Percentiles rank a stretch among this genome's conserved stretches.
phyloP scores from a whole-genome alignment of 2,113 vertebrate genomes.

The Hydropotes inermis region DNA sequence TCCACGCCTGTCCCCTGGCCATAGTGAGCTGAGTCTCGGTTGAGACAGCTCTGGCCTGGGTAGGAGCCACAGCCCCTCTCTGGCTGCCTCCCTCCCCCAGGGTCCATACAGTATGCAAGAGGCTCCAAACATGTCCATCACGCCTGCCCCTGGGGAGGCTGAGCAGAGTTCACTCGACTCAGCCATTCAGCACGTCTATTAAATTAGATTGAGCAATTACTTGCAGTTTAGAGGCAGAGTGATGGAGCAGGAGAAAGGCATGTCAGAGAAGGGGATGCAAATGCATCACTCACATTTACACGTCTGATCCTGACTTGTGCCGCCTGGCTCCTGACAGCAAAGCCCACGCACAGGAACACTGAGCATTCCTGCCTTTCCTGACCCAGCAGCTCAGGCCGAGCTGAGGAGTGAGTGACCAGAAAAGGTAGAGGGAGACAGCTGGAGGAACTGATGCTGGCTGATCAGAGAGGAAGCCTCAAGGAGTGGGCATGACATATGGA shows the following conservation, averaged over 20 bases:
- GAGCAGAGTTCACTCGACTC: background rate
- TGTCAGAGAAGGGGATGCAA: background rate
- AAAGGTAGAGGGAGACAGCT: background rate
- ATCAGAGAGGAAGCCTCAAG: background rate
- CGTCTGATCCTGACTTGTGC: background rate
- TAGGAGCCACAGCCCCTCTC: background rate
- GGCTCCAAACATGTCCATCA: background rate
- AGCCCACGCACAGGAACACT: background rate
- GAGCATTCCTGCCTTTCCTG: background rate
- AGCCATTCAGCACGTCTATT: background rate
- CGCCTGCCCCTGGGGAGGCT: background rate
- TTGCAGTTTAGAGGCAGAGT: background rate
- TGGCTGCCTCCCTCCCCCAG: background rate
- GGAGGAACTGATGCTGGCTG: background rate
- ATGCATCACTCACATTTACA: background rate
- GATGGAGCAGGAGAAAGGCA: background rate
- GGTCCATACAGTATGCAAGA: background rate
- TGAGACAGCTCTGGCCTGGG: background rate
- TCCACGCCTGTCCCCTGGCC: background rate
- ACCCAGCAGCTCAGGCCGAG: rapidly evolving
- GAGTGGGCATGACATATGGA: background rate
- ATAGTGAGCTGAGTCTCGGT: rapidly evolving
- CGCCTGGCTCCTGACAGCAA: rapidly evolving
- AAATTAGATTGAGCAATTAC: conserved; percentile 49
- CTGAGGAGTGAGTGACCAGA: too few relatives aligned